These are phyloP conservation scores for Rhodophaea formosa DNA, from an alignment of 2,888 invertebrate genomes.

Conservation along the genomic window DNA sequence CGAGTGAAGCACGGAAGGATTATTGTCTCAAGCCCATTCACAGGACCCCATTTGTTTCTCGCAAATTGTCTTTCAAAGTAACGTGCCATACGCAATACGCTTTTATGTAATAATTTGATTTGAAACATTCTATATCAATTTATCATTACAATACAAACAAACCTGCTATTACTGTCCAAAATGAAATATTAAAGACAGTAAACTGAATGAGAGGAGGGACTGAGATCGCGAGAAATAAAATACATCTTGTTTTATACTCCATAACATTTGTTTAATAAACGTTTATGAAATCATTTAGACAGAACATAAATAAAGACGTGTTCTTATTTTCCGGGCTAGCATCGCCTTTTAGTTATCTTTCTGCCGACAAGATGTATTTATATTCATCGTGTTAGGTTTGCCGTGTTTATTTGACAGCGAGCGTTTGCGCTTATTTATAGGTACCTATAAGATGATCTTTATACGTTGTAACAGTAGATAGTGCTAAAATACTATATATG, in stretches of 20 bases:
- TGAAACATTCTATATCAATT: background rate
- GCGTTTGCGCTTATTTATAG: background rate
- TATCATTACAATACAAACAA: slow-evolving; percentile 2
- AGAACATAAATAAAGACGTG: slow-evolving; percentile 10
- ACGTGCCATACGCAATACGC: background rate
- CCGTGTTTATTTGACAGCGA: background rate
- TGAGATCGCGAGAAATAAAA: slow-evolving; percentile 9
- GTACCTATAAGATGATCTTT: slow-evolving; percentile 1
- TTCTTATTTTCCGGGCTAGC: slow-evolving; percentile 8
- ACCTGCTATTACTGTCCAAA: background rate
- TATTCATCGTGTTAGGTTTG: background rate
- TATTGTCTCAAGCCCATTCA: slow-evolving; percentile 1
- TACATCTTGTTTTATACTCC: slow-evolving; percentile 14
- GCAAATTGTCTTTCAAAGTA: slow-evolving; percentile 1
- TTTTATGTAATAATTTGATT: slow-evolving; percentile 1
- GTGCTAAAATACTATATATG: too few relatives aligned
- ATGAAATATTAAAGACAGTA: slow-evolving; percentile 12
- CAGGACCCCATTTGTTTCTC: background rate
- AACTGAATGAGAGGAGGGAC: slow-evolving; percentile 1
- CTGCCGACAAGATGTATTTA: slow-evolving; percentile 4
- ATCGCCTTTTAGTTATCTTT: slow-evolving; percentile 8
- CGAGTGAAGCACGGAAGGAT: slow-evolving; percentile 1
- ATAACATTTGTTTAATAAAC: slow-evolving; percentile 13
- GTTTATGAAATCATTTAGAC: slow-evolving; percentile 16
- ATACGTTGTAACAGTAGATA: too few relatives aligned